These are phyloP conservation scores for Euleptes europaea DNA, from an alignment of 2,113 vertebrate genomes.

Conservation along the genomic window DNA sequence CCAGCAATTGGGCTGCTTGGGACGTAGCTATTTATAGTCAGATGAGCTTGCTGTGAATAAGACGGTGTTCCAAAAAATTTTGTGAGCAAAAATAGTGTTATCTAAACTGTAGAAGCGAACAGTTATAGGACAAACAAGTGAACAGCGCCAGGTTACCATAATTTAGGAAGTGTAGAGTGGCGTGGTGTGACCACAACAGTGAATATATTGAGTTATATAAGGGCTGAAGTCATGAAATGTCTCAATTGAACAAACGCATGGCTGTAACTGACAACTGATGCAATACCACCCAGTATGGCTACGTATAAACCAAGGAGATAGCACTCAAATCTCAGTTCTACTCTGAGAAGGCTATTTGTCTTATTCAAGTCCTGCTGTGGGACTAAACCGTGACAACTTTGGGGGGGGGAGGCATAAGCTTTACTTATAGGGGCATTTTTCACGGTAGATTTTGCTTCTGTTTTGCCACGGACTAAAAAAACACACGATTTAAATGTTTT, in stretches of 20 bases:
- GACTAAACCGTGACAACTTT: not conserved
- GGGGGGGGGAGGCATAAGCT: not conserved
- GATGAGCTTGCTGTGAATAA: conserved; percentile 16
- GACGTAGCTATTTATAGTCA: not conserved
- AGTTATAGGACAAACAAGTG: not conserved
- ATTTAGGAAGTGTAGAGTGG: not conserved
- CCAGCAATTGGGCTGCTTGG: not conserved
- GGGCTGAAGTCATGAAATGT: not conserved
- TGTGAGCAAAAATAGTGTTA: too few relatives aligned
- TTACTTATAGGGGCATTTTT: too few relatives aligned
- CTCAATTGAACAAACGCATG: not conserved
- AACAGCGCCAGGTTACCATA: not conserved
- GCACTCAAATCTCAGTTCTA: not conserved
- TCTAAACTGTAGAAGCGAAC: conserved; percentile 12
- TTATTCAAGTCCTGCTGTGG: not conserved
- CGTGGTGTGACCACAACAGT: not conserved
- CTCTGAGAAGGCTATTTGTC: not conserved
- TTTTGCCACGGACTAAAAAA: too few relatives aligned
- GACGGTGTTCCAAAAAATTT: not conserved
- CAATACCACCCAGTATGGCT: not conserved
- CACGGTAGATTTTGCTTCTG: too few relatives aligned
- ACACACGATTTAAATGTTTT: too few relatives aligned
- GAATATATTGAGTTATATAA: not conserved
- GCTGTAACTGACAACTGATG: not conserved
- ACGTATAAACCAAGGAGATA: not conserved